phyloP scores from a whole-genome alignment of 2,113 vertebrate genomes.

The Mystacornis crossleyi region DNA sequence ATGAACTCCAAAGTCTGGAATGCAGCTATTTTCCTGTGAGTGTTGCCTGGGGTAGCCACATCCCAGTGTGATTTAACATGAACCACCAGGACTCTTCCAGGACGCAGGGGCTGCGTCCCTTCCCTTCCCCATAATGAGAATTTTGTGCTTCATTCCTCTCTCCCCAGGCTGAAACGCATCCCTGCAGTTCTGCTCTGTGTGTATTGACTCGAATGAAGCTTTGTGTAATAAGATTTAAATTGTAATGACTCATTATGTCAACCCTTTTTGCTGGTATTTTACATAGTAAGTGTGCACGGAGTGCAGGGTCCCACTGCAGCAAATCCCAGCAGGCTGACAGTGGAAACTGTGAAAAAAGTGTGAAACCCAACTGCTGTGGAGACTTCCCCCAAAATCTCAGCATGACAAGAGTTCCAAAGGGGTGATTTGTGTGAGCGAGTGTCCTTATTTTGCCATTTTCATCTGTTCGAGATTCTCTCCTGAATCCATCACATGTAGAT shows the following conservation, averaged over 20 bases:
- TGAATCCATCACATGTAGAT: neutral
- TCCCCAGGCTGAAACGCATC: neutral
- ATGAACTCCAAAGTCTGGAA: neutral
- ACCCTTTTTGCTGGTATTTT: neutral
- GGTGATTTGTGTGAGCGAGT: neutral
- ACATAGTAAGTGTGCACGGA: neutral
- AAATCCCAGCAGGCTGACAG: neutral
- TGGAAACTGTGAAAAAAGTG: too few relatives aligned
- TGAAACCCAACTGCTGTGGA: too few relatives aligned
- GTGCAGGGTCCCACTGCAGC: neutral
- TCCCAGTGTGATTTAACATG: neutral
- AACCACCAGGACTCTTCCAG: neutral
- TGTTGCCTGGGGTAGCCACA: neutral
- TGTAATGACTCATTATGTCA: constrained; percentile 43
- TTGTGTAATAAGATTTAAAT: constrained; percentile 56
- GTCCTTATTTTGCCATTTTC: neutral
- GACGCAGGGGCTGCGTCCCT: neutral
- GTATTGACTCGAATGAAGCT: constrained; percentile 20
- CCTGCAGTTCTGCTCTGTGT: neutral
- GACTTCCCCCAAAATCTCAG: neutral
- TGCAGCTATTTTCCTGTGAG: neutral
- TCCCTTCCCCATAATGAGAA: neutral
- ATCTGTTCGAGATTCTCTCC: neutral
- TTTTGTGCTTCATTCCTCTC: neutral
- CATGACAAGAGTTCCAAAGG: neutral